Evolutionary conservation across 2,888 invertebrate genomes (phyloP), one percentile per base, ranked within the genome.

Genomic region (Geotrupes spiniger): DNA sequence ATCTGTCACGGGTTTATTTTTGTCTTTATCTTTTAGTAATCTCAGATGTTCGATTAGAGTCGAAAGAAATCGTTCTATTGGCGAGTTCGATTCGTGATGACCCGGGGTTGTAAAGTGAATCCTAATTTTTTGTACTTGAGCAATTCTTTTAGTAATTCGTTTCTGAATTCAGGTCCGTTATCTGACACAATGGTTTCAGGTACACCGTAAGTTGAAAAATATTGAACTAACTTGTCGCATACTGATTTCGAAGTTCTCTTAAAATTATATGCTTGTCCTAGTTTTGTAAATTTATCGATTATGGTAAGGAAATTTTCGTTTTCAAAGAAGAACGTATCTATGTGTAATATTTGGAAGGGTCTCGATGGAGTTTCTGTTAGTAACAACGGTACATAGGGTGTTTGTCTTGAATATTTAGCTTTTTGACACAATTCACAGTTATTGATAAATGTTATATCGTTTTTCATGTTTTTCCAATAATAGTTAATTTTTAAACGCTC

Each of bases 1-100:
- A 27, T 26, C 9, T 4, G 14, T 37, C 12, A 45, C 16, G 10
- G 11, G 11, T 14, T 26, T 28, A 9, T 26, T 26, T 12, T 26
- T 12, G 25, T 21, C 4, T 6, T 21, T 21, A 12, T 37, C 38
- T 26, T 37, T 28, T 14, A 45, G 17, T 4, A 45, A 27, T 37
- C 45, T 40, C 4, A 46, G n/a, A 14, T 46, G 40, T 31, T 47
- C 42, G 5, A 42, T 42, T 36, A 47, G 14, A 1, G 42, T 47
- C 6, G n/a, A 15, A 28, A 38, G 49, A 36, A 49, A 43, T 28
- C 38, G 15, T 49, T 49, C 39, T 1, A 49, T 29, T 6, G 44
- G 37, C 5, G 38, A 33, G 15, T 51, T 39, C 2, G 36, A n/a
- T 21, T 43, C 36, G 9, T 33, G 44, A 25, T 44, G 26, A 11